These are phyloP conservation scores for Sussaba pulchella DNA, from an alignment of 2,888 invertebrate species.

Conservation along the genomic window DNA sequence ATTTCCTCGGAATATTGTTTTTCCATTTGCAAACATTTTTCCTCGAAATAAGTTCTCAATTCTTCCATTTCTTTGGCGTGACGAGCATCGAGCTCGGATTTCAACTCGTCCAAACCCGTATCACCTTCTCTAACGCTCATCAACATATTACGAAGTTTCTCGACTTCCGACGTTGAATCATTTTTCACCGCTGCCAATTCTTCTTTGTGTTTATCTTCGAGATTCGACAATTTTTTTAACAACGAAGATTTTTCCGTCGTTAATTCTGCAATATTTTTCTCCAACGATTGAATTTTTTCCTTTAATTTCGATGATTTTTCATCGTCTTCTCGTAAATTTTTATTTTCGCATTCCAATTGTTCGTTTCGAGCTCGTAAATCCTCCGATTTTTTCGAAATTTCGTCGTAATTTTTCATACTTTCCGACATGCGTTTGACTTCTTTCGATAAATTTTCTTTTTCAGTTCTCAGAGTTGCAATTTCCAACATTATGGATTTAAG, in stretches of 20 bases:
- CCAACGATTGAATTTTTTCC: conserved; percentile 64
- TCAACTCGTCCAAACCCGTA: conserved; percentile 86
- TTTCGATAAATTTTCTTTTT: conserved; percentile 61
- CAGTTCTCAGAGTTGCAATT: conserved; percentile 30
- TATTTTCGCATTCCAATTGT: conserved; percentile 73
- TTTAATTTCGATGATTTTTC: conserved; percentile 66
- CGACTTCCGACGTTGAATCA: conserved; percentile 82
- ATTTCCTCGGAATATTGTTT: conserved; percentile 91
- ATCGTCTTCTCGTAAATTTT: conserved; percentile 69
- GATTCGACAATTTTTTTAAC: conserved; percentile 71
- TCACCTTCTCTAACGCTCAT: conserved; percentile 87
- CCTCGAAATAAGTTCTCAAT: conserved; percentile 91
- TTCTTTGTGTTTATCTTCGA: conserved; percentile 71
- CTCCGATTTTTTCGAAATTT: conserved; percentile 66
- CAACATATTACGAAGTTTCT: conserved; percentile 86
- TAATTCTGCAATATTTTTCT: conserved; percentile 71
- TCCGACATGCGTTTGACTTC: conserved; percentile 69
- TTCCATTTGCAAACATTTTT: conserved; percentile 92
- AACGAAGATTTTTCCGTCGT: conserved; percentile 73
- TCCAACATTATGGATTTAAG: conserved; percentile 22
- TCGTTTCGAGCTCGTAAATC: conserved; percentile 60
- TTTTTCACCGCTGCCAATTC: conserved; percentile 73
- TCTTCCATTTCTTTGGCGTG: conserved; percentile 93
- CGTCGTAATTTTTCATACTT: conserved; percentile 71
- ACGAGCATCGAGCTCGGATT: conserved; percentile 86